Evolutionary conservation across 2,888 invertebrate species (phyloP), one percentile per base, ranked within the genome.

Genomic region (Dorcus parallelipipedus): DNA sequence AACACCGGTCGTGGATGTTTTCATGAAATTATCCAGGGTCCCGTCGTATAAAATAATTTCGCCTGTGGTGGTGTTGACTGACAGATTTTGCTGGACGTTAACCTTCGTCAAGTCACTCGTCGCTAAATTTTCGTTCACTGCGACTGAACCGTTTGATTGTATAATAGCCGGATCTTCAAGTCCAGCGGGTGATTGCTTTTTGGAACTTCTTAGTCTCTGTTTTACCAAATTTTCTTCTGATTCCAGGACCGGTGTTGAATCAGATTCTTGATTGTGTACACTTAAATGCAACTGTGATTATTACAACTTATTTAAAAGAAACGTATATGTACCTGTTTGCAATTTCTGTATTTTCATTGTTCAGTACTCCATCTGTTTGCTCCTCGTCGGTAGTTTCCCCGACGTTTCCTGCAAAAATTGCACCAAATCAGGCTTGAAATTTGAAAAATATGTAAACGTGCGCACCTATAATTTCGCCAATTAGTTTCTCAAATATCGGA

Each of bases 401-500:
- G 4, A 33, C 26, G 6, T 33, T 33, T 33, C 26, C 26, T 33
- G 26, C 26, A 33, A 33, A 5, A 7, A 33, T 33, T 33, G 3
- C 26, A 33, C 2, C 26, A 33, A 33, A 33, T 33, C 6, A 33
- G 26, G 6, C 6, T 33, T 33, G 3, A 33, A 33, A 33, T 33
- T 14, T 33, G 7, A 33, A 33, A 33, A 33, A 33, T 2, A 4
- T 33, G 6, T 33, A 2, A 3, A 7, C 26, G 26, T 3, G 26
- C 26, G 7, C 6, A 69, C 79, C 79, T 52, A 82, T 76, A 17
- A 81, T 76, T 59, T 81, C 82, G 26, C 77, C 73, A 3, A 83
- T 65, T 59, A 83, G 73, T 56, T 78, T 73, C 58, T 82, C 80
- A 67, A 83, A 82, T 33, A 79, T 70, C 2, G 83, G 83, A 72